phyloP scores from a whole-genome alignment of 2,888 invertebrate species.

The Elmis aenea region DNA sequence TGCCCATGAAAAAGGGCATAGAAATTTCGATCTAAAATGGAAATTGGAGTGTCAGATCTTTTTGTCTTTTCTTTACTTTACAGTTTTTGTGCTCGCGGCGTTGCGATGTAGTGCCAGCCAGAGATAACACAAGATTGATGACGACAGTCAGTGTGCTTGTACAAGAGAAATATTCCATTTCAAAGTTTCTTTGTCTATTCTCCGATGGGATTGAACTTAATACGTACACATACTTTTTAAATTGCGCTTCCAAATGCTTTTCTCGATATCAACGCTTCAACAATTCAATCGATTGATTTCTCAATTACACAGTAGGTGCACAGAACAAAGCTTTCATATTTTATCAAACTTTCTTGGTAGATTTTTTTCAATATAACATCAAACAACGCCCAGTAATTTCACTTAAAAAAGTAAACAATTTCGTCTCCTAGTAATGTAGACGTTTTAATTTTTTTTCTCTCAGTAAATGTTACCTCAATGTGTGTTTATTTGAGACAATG shows the following conservation, averaged over 20 bases:
- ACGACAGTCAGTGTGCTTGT: conserved; percentile 40
- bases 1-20: conserved; percentile 24
- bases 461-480: too few relatives aligned
- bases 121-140: conserved; percentile 46
- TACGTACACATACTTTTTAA: conserved; percentile 28
- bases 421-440: too few relatives aligned
- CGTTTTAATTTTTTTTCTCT: too few relatives aligned
- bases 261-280: too few relatives aligned
- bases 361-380: background rate
- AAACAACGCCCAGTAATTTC: too few relatives aligned
- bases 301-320: too few relatives aligned
- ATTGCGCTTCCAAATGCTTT: background rate
- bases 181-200: conserved; percentile 39
- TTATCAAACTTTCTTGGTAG: too few relatives aligned
- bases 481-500: conserved; percentile 29
- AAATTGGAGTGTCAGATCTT: conserved; percentile 48
- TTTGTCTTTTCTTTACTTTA: conserved; percentile 40
- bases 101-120: conserved; percentile 38
- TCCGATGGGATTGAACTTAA: conserved; percentile 34
- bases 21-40: conserved; percentile 46
- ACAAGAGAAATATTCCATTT: conserved; percentile 43
- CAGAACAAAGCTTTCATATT: too few relatives aligned
- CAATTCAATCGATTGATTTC: too few relatives aligned
- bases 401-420: too few relatives aligned
- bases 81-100: conserved; percentile 40